These are phyloP conservation scores for Invenusta paracnida DNA, from an alignment of 2,888 invertebrate genomes.

Conservation along the genomic window DNA sequence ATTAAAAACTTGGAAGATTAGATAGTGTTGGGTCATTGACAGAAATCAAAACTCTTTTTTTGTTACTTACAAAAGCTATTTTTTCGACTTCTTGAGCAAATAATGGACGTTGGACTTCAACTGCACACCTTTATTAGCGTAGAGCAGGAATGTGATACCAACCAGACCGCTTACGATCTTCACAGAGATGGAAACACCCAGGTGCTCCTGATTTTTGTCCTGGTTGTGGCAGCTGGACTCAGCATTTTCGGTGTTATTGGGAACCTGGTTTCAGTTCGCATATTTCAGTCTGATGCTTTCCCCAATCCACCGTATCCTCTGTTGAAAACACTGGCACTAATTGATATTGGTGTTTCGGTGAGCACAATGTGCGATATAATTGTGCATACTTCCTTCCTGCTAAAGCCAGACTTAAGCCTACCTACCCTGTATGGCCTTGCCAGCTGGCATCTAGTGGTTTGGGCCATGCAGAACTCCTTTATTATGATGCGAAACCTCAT, in stretches of 20 bases:
- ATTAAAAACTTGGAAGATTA: no score
- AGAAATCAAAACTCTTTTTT: no score
- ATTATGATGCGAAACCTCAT: constrained; percentile 2
- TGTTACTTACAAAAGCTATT: no score
- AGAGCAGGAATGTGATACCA: background rate
- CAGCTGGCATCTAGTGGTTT: background rate
- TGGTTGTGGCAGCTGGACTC: background rate
- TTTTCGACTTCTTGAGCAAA: no score
- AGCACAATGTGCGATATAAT: background rate
- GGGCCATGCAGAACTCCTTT: background rate
- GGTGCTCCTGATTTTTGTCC: background rate
- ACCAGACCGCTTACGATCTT: background rate
- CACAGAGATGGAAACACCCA: background rate
- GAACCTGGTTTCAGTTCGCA: background rate
- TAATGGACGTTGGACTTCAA: no score
- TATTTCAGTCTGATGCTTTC: background rate
- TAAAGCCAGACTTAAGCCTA: background rate
- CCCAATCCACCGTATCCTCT: background rate
- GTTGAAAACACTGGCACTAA: background rate
- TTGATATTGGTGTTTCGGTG: background rate
- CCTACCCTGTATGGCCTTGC: background rate
- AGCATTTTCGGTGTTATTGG: background rate
- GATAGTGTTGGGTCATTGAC: no score
- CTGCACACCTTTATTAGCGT: background rate
- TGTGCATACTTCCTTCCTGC: background rate